A percentile compares a stretch with the other conserved stretches of the same genome.
phyloP scores from a whole-genome alignment of 1,140 invertebrate species.

The Ceratina japonica region DNA sequence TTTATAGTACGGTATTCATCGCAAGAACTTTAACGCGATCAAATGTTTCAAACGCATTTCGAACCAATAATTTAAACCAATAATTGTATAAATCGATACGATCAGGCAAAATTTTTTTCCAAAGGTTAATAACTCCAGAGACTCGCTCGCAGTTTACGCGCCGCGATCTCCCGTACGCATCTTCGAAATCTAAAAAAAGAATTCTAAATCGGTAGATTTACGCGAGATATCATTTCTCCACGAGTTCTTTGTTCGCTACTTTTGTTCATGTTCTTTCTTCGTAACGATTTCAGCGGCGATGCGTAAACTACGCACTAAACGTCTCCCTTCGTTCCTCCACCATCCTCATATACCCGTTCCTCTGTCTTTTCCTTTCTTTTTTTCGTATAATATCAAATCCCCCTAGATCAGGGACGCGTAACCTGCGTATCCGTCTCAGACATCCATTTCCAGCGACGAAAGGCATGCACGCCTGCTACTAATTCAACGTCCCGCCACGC shows the following conservation, averaged over 20 bases:
- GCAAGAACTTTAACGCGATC: background rate
- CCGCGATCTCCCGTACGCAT: background rate
- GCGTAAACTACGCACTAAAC: conserved; percentile 20
- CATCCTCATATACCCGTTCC: background rate
- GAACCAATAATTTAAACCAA: background rate
- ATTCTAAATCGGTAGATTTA: background rate
- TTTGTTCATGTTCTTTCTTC: conserved; percentile 14
- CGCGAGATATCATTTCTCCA: background rate
- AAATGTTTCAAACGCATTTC: background rate
- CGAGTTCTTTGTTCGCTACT: conserved; percentile 5
- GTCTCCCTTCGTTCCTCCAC: background rate
- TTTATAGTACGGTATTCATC: background rate
- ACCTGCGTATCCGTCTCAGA: conserved; percentile 56
- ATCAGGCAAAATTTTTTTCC: background rate
- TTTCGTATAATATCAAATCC: conserved; percentile 36
- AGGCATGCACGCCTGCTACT: conserved; percentile 35
- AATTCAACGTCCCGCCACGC: conserved; percentile 33
- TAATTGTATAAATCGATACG: background rate
- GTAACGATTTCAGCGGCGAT: conserved; percentile 21
- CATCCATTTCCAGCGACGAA: conserved; percentile 28
- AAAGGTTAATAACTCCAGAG: background rate
- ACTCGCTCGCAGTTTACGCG: background rate
- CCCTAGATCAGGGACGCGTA: conserved; percentile 65
- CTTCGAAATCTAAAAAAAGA: background rate
- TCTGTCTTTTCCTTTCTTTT: background rate